Evolutionary conservation across 2,797 vertebrate species (phyloP).

Genomic region (Aulostomus chinensis): DNA sequence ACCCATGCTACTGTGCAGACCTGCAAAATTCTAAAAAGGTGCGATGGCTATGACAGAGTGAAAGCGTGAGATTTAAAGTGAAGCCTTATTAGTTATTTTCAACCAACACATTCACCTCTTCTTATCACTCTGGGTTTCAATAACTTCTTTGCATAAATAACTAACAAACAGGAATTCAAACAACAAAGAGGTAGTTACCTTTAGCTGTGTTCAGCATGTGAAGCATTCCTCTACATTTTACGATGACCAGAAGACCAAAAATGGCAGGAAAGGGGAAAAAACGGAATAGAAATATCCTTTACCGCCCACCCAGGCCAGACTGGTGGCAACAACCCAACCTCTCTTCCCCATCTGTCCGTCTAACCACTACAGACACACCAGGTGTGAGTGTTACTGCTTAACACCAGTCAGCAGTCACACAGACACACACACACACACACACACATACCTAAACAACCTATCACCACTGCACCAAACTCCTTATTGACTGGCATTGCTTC

Average conservation of each 20-base stretch:
- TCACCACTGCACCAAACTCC: conserved; percentile 18
- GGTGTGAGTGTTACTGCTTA: conserved; percentile 54
- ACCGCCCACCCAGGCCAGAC: conserved; percentile 4
- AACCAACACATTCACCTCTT: not conserved
- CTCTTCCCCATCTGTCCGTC: conserved; percentile 54
- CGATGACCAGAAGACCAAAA: conserved; percentile 7
- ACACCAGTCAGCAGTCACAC: conserved; percentile 44
- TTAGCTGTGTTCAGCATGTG: conserved; percentile 19
- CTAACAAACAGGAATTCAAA: conserved; percentile 13
- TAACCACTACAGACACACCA: conserved; percentile 57
- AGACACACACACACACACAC: conserved; percentile 30
- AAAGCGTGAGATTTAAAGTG: not conserved
- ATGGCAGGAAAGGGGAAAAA: not conserved
- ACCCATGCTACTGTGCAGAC: conserved; percentile 1
- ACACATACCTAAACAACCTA: too few species aligned
- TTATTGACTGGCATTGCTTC: conserved; percentile 24
- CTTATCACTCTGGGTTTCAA: not conserved
- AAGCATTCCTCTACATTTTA: conserved; percentile 15
- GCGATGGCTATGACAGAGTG: not conserved
- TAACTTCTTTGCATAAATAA: not conserved
- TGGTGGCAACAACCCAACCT: conserved; percentile 37
- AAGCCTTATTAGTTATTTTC: too few species aligned
- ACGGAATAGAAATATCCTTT: conserved; percentile 20
- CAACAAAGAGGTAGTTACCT: conserved; percentile 46
- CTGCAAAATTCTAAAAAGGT: conserved; percentile 2